phyloP scores from a whole-genome alignment of 1,140 invertebrate species.

The Drosophila funebris region DNA sequence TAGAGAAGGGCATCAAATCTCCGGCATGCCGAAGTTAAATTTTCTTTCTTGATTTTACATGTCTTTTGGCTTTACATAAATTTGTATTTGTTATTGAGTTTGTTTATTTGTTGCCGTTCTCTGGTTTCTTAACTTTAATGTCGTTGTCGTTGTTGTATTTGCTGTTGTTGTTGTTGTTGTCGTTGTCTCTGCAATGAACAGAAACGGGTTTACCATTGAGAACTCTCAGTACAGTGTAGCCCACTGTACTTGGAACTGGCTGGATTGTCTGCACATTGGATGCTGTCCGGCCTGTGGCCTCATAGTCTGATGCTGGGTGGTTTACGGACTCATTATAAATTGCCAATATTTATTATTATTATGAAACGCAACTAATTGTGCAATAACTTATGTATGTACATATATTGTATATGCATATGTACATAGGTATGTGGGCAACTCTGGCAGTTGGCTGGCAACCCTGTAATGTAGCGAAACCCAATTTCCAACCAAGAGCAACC shows the following conservation, averaged over 20 bases:
- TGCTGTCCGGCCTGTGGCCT: not conserved
- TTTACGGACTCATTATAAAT: conserved; percentile 58
- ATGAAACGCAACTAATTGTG: conserved; percentile 71
- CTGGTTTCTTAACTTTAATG: conserved; percentile 26
- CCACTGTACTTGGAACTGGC: conserved; percentile 24
- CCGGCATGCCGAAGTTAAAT: no score
- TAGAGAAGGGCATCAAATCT: no score
- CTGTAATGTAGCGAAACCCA: conserved; percentile 5
- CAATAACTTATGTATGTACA: conserved; percentile 46
- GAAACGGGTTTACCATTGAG: conserved; percentile 44
- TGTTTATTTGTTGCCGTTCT: conserved; percentile 40
- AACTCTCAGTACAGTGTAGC: conserved; percentile 3
- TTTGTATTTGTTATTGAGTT: conserved; percentile 32
- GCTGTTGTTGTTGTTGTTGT: conserved; percentile 2
- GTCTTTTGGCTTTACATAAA: conserved; percentile 56
- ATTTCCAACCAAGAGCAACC: conserved; percentile 14
- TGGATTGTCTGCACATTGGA: conserved; percentile 1
- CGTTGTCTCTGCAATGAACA: not conserved
- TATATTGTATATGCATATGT: not conserved
- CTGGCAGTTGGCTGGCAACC: conserved; percentile 7
- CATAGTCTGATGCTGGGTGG: not conserved
- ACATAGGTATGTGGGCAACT: not conserved
- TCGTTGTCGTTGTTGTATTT: not conserved
- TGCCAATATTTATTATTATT: conserved; percentile 68
- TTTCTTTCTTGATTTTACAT: no score